phyloP scores from a whole-genome alignment of 2,113 vertebrate genomes.

The Agelaius phoeniceus region DNA sequence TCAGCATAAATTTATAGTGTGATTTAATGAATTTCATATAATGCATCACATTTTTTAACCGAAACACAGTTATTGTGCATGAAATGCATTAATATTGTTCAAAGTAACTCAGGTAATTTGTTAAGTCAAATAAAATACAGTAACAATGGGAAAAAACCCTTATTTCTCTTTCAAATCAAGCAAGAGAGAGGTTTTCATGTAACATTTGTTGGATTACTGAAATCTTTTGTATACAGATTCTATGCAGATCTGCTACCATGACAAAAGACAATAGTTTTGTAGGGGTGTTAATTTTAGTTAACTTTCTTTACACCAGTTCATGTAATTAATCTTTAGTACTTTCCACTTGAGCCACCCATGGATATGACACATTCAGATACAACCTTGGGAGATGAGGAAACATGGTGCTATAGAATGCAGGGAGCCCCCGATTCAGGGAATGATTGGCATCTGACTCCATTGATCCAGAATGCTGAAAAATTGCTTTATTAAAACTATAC shows the following conservation, averaged over 20 bases:
- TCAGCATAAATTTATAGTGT: neutral
- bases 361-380: neutral
- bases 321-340: neutral
- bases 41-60: neutral
- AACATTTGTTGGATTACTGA: neutral
- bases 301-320: neutral
- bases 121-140: neutral
- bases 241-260: neutral
- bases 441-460: too few species aligned
- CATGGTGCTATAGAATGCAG: too few species aligned
- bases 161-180: neutral
- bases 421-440: too few species aligned
- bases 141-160: neutral
- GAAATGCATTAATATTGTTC: neutral
- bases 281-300: neutral
- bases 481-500: too few species aligned
- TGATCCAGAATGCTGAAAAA: too few species aligned
- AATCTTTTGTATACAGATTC: neutral
- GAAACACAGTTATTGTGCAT: neutral
- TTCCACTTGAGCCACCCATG: neutral
- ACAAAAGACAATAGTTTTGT: neutral
- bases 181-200: neutral
- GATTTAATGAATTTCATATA: neutral
- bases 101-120: neutral
- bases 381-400: neutral